Evolutionary conservation across 1,140 invertebrate genomes (phyloP).

Genomic region (Drosophila mauritiana): DNA sequence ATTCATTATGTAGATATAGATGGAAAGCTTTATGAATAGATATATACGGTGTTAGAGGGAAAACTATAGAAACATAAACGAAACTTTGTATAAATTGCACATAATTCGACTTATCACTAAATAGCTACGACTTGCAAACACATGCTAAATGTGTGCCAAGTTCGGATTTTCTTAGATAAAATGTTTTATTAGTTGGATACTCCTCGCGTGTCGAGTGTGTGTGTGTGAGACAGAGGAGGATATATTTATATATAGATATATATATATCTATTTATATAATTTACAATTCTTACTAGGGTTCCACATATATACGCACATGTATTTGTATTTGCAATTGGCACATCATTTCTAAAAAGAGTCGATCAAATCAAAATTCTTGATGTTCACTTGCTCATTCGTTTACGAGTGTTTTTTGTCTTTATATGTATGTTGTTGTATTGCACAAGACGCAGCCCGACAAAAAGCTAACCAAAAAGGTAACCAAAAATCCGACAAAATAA

Average conservation of each 20-base stretch:
- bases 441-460: conserved; percentile 9
- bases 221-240: conserved; percentile 25
- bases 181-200: conserved; percentile 52
- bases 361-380: conserved; percentile 25
- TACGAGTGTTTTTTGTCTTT: background rate
- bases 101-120: conserved; percentile 49
- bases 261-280: conserved; percentile 25
- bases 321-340: conserved; percentile 69
- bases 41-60: conserved; percentile 7
- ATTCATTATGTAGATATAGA: conserved; percentile 18
- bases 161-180: conserved; percentile 27
- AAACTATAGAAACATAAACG: conserved; percentile 29
- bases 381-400: conserved; percentile 10
- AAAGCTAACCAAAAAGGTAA: background rate
- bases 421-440: conserved; percentile 2
- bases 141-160: conserved; percentile 14
- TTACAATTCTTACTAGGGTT: conserved; percentile 60
- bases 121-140: conserved; percentile 41
- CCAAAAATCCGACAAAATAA: conserved; percentile 10
- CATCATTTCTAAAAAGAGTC: conserved; percentile 63
- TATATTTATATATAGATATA: conserved; percentile 1
- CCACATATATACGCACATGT: conserved; percentile 41
- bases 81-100: conserved; percentile 62
- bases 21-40: conserved; percentile 34
- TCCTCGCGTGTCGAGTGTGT: conserved; percentile 18